These are phyloP conservation scores for Amblyornis subalaris DNA, from an alignment of 2,113 vertebrate genomes.

Conservation along the genomic window DNA sequence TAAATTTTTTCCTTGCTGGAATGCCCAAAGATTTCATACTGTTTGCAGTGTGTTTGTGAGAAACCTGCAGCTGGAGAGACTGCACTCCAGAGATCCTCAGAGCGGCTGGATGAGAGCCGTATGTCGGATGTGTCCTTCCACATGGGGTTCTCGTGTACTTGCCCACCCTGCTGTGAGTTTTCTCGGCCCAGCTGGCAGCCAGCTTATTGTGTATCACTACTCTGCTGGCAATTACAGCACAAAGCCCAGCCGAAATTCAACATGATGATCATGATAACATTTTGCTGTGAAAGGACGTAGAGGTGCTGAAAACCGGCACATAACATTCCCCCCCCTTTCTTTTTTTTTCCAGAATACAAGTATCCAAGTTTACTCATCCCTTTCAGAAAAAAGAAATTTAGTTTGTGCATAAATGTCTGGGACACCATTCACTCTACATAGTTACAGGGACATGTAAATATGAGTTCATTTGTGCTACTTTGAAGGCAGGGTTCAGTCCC, in stretches of 20 bases:
- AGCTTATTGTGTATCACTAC: background rate
- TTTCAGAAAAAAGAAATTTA: background rate
- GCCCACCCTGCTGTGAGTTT: background rate
- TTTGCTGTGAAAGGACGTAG: background rate
- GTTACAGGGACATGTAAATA: background rate
- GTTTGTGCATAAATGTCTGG: background rate
- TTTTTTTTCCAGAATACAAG: no score
- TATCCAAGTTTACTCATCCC: background rate
- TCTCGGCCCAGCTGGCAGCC: background rate
- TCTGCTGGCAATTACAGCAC: background rate
- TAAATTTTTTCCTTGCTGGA: background rate
- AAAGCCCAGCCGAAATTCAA: background rate
- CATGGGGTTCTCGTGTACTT: background rate
- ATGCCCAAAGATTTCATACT: background rate
- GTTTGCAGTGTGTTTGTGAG: background rate
- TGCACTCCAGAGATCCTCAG: background rate
- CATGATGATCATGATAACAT: background rate
- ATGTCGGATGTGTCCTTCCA: background rate
- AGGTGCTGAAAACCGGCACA: background rate
- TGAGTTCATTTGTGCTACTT: background rate
- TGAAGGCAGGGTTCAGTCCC: background rate
- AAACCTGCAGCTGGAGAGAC: background rate
- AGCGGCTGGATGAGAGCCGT: background rate
- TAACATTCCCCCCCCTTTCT: background rate
- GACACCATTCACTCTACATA: fast-evolving